Evolutionary conservation across 2,797 vertebrate species (phyloP).

Genomic region (Podargus strigoides): DNA sequence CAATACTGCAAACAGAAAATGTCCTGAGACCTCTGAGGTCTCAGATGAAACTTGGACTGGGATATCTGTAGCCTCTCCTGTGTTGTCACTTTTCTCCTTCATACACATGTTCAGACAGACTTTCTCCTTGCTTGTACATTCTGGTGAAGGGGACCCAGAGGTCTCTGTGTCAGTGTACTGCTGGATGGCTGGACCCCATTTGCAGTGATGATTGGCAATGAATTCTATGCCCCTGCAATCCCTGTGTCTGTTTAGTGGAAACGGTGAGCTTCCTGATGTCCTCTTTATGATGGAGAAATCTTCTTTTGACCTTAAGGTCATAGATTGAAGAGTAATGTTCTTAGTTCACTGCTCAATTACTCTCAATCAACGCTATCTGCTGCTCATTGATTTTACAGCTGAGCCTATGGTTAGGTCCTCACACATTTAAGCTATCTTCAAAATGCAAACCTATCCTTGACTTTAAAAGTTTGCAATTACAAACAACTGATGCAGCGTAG

Average conservation of each 20-base stretch:
- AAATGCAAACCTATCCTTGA: background rate
- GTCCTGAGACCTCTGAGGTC: background rate
- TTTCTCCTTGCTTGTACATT: background rate
- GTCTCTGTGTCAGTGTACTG: background rate
- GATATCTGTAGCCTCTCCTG: background rate
- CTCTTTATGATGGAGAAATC: background rate
- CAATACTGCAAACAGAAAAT: background rate
- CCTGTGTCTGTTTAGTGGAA: background rate
- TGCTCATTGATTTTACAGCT: background rate
- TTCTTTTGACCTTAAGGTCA: background rate
- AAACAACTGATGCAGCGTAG: background rate
- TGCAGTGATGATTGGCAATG: background rate
- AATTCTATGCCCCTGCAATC: background rate
- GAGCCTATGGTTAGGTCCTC: background rate
- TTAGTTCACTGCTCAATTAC: background rate
- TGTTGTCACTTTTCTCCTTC: background rate
- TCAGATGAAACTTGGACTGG: background rate
- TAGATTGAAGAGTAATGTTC: background rate
- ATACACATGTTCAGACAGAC: background rate
- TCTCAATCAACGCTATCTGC: background rate
- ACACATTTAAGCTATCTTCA: background rate
- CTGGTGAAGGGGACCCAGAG: background rate
- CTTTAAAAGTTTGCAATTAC: background rate
- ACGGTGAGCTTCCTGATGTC: background rate
- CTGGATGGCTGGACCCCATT: background rate